A percentile compares a stretch with the other conserved stretches of the same genome.
Evolutionary conservation across 2,113 vertebrate genomes (phyloP).

Genomic region (Zingel zingel): DNA sequence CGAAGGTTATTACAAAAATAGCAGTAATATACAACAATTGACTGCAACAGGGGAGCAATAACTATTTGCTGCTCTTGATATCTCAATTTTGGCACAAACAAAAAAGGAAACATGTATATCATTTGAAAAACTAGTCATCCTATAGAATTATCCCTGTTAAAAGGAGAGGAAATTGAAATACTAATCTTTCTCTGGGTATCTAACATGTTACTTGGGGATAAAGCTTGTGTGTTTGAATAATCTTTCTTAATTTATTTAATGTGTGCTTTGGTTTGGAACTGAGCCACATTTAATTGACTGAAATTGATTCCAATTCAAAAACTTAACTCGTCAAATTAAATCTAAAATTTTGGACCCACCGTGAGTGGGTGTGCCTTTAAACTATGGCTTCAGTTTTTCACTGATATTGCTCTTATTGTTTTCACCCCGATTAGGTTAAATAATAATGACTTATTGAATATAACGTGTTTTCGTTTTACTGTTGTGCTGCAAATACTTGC

Average conservation of each 20-base stretch:
- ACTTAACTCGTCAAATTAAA: conserved; percentile 21
- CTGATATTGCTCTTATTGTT: background rate
- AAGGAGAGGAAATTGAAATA: conserved; percentile 55
- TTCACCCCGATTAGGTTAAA: background rate
- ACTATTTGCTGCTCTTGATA: background rate
- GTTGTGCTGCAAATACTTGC: background rate
- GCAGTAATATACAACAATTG: background rate
- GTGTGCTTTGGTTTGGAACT: conserved; percentile 25
- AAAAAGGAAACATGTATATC: conserved; percentile 29
- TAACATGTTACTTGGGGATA: conserved; percentile 31
- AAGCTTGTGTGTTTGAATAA: conserved; percentile 24
- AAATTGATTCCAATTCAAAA: conserved; percentile 12
- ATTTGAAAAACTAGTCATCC: conserved; percentile 18
- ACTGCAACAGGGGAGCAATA: background rate
- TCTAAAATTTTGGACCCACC: conserved; percentile 1
- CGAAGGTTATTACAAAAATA: conserved; percentile 4
- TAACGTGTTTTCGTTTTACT: background rate
- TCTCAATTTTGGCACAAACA: conserved; percentile 26
- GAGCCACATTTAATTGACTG: conserved; percentile 18
- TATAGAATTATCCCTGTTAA: conserved; percentile 44
- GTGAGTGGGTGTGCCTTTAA: background rate
- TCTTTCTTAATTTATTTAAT: conserved; percentile 18
- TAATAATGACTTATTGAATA: background rate
- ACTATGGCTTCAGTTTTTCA: background rate
- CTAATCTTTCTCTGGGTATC: conserved; percentile 39